phyloP scores from a whole-genome alignment of 2,888 invertebrate species.

The Catocala fraxini region DNA sequence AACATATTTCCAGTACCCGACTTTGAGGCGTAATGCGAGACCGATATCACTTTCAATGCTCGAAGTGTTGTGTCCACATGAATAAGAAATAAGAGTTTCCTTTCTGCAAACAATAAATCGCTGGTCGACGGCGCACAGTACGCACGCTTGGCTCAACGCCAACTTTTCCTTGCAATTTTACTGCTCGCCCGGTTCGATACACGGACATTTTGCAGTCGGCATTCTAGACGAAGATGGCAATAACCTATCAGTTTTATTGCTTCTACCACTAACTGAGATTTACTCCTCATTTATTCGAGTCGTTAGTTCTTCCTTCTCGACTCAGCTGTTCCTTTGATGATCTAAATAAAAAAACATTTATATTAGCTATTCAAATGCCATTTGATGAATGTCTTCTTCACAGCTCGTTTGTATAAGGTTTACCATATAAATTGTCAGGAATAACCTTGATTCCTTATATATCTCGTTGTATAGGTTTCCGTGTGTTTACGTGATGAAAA shows the following conservation, averaged over 20 bases:
- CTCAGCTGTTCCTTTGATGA: conserved; percentile 51
- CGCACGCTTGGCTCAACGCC: conserved; percentile 70
- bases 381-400: conserved; percentile 33
- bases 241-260: conserved; percentile 76
- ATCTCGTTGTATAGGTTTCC: conserved; percentile 3
- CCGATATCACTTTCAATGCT: conserved; percentile 62
- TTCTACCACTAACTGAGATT: conserved; percentile 59
- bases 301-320: conserved; percentile 34
- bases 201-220: conserved; percentile 72
- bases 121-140: conserved; percentile 52
- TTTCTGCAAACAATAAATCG: conserved; percentile 73
- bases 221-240: conserved; percentile 76
- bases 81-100: conserved; percentile 76
- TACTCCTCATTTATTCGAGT: conserved; percentile 54
- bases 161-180: conserved; percentile 81
- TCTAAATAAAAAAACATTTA: conserved; percentile 30
- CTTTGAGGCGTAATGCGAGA: conserved; percentile 36
- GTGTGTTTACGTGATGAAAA: conserved; percentile 19
- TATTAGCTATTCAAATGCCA: conserved; percentile 33
- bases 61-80: conserved; percentile 61
- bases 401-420: conserved; percentile 18
- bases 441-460: conserved; percentile 8
- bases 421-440: conserved; percentile 22
- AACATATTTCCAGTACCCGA: conserved; percentile 32
- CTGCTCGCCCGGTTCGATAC: conserved; percentile 68